phyloP scores from a whole-genome alignment of 2,888 invertebrate genomes.

The Drosophila longiperda region DNA sequence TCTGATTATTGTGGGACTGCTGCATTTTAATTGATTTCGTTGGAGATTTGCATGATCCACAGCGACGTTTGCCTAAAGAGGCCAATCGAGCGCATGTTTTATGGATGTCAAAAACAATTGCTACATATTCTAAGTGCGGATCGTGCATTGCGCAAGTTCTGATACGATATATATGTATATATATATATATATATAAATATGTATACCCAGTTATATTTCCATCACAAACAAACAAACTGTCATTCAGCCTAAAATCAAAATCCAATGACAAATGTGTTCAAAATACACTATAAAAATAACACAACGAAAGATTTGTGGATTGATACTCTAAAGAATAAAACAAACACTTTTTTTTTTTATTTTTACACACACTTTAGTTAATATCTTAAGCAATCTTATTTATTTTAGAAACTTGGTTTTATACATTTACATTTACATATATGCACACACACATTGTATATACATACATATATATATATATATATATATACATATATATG shows the following conservation, averaged over 20 bases:
- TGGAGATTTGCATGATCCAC: slow-evolving; percentile 74
- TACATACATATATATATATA: background rate
- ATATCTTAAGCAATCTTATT: background rate
- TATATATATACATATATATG: background rate
- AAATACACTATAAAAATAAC: slow-evolving; percentile 22
- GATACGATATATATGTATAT: slow-evolving; percentile 5
- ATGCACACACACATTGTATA: background rate
- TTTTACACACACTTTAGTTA: background rate
- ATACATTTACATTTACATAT: background rate
- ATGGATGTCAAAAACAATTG: slow-evolving; percentile 78
- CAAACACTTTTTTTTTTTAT: background rate
- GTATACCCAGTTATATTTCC: slow-evolving; percentile 39
- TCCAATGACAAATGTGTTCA: slow-evolving; percentile 49
- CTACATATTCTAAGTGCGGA: slow-evolving; percentile 72
- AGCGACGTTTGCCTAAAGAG: slow-evolving; percentile 66
- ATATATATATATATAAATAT: slow-evolving; percentile 12
- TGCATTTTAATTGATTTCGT: slow-evolving; percentile 76
- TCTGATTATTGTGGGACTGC: slow-evolving; percentile 70
- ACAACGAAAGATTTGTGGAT: background rate
- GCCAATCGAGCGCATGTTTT: slow-evolving; percentile 79
- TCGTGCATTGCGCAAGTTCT: slow-evolving; percentile 66
- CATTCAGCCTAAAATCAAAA: slow-evolving; percentile 35
- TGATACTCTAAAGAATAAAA: no score
- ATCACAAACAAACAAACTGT: slow-evolving; percentile 23
- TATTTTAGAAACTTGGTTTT: background rate